Base-by-base conservation (phyloP, 2,888 invertebrate genomes). In the Sinelater perroti region DNA sequence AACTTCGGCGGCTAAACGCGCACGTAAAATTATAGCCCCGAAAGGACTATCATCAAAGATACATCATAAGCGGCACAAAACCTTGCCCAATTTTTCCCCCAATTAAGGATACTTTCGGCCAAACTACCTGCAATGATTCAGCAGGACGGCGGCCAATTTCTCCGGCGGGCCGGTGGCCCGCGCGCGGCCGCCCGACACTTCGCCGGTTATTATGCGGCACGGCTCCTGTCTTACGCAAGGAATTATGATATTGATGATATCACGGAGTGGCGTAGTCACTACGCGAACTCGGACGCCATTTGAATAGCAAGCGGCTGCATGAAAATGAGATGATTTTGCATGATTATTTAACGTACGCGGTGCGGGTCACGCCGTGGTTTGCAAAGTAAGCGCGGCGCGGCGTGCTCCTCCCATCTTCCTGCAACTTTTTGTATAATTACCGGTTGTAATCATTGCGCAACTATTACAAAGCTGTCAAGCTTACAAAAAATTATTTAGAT, bases 231-330 rank as follows among this genome's bases (percentile, higher is more conserved):
- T 75, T 75, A 76, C 75, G 74, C 73, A 72, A 73, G 70, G 72
- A 75, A 73, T 74, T 75, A 75, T 74, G 73, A 74, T 73, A 75
- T 75, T 73, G 75, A 75, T 75, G 73, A 74, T 75, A 74, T 75
- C 75, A 71, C 67, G 70, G 69, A 68, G 60, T 59, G 62, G 65
- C 47, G 63, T 64, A 65, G 60, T 57, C 63, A 60, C 55, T 58
- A 52, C 50, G 57, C 58, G 57, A 46, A 55, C 51, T 51, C 47
- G 45, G 47, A 52, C 55, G 40, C 51, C 51, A 58, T 55, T 58
- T 61, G 62, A 62, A 62, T 59, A 62, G 56, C 52, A 62, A 60
- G 59, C 33, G 33, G 47, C 55, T 47, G 49, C 56, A 60, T 60
- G 55, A 60, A 60, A 60, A 60, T 60, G 59, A 60, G 59, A 55